Base-by-base conservation (phyloP, 2,797 vertebrate species). In the Austrolebias charrua region DNA sequence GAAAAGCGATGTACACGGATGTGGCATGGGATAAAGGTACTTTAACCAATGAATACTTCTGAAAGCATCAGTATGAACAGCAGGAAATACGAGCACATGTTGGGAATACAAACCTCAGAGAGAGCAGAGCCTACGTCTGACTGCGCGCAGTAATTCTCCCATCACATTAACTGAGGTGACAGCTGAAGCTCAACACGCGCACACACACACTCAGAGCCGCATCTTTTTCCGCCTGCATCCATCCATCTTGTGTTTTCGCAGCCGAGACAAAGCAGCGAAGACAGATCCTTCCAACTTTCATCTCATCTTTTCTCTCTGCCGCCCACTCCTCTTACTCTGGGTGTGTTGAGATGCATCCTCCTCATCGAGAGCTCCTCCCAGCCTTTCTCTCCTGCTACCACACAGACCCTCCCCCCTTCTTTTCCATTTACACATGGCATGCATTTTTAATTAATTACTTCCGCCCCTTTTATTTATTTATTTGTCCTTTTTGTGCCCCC, bases 331-430 rank as follows among this genome's bases (percentile, higher is more conserved):
- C 71, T 85, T 76, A 69, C 80, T 85, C 78, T 60, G 63, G n/a
- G 76, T 47, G 85, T 83, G 91, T 86, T 88, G 75, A 89, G 83
- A 91, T 89, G 88, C 67, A 87, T 89, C 87, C 81, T 87, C 69
- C 54, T 82, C 79, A 66, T 79, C 31, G 47, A 80, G 75, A 29
- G 42, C 74, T 71, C 55, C 64, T 59, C 50, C 54, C 59, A 77
- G 43, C 73, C 62, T 69, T 18, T 46, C 53, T 63, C 72, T 65
- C 46, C 29, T 31, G 63, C n/a, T 24, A 13, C 51, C 19, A 16
- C 56, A 50, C 54, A 5, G 40, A 43, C 60, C 14, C 56, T 63
- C 43, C 14, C 58, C 55, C 60, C 9, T 65, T 75, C 71, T 55
- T 83, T 75, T 84, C 80, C 75, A 78, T 76, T 82, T 16, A 69